Conservation (phyloP, 2,113 vertebrate genomes). For the Cacatua alba region DNA sequence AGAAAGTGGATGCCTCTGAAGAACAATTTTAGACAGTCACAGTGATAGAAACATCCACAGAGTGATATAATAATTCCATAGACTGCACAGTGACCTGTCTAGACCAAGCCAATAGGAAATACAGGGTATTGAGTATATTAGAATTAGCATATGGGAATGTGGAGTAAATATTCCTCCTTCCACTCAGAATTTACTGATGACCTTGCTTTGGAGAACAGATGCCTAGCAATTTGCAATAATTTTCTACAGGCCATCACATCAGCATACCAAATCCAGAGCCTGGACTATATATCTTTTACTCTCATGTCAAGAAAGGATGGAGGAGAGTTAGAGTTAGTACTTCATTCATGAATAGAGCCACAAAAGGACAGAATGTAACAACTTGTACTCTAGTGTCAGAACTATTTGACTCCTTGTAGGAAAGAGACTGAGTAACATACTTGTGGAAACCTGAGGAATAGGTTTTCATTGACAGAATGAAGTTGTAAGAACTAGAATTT, state of each 20-base stretch:
- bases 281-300: background rate
- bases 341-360: background rate
- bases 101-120: background rate
- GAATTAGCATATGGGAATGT: background rate
- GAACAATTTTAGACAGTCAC: background rate
- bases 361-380: background rate
- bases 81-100: background rate
- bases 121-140: background rate
- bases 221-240: background rate
- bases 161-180: background rate
- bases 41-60: background rate
- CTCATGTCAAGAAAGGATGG: background rate
- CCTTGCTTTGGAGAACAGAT: background rate
- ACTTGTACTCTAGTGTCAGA: background rate
- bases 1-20: background rate
- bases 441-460: background rate
- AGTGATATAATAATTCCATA: background rate
- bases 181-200: background rate
- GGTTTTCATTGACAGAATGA: rapidly evolving
- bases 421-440: background rate
- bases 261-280: background rate
- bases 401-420: background rate
- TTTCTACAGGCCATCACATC: background rate
- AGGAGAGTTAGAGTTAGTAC: background rate
- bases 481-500: background rate